These are phyloP conservation scores for Spilogale gracilis DNA, from an alignment of 2,113 vertebrate genomes.

Conservation along the genomic window DNA sequence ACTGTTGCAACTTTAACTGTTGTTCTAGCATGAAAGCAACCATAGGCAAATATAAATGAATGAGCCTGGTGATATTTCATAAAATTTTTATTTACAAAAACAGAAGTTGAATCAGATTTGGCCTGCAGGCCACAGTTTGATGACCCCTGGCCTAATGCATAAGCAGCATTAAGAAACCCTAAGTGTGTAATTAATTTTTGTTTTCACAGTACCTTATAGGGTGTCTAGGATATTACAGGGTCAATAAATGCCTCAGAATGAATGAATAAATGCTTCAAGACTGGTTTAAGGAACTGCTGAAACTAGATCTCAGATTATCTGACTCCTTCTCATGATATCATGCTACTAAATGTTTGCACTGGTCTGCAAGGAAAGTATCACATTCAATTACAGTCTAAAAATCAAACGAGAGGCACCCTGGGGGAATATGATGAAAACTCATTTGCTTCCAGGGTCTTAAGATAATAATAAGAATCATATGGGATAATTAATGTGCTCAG, in stretches of 20 bases:
- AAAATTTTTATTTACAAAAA: constrained; percentile 43
- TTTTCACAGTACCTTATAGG: background rate
- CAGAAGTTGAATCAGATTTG: background rate
- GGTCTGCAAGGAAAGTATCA: background rate
- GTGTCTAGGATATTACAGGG: background rate
- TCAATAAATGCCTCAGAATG: background rate
- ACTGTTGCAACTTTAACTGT: background rate
- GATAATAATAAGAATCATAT: background rate
- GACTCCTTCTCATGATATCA: background rate
- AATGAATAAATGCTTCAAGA: constrained; percentile 9
- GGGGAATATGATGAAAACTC: background rate
- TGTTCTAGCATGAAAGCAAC: background rate
- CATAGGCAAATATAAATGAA: background rate
- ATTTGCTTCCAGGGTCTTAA: background rate
- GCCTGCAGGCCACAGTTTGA: background rate
- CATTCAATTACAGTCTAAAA: background rate
- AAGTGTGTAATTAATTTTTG: background rate
- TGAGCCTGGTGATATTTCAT: background rate
- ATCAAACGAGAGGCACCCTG: background rate
- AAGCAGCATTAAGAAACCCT: background rate
- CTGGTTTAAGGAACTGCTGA: background rate
- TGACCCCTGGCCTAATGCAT: background rate
- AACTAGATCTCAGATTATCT: background rate
- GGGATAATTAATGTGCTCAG: background rate
- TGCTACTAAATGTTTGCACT: background rate